phyloP scores from a whole-genome alignment of 2,113 vertebrate genomes.

The Coreoperca whiteheadi region DNA sequence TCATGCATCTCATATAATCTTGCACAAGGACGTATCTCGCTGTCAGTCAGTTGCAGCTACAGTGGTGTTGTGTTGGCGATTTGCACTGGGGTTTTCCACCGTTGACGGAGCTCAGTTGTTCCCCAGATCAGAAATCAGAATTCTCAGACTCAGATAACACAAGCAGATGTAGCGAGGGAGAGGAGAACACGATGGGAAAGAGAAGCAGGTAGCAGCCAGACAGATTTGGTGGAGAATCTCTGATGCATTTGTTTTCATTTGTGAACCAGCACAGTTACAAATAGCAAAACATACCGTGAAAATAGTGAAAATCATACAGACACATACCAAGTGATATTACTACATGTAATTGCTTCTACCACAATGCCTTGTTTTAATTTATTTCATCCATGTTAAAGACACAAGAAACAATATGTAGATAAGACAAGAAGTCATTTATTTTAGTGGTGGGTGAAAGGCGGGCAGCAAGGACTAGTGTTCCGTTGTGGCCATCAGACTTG shows the following conservation, averaged over 20 bases:
- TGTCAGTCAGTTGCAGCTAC: constrained; percentile 33
- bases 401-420: neutral
- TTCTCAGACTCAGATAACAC: constrained; percentile 45
- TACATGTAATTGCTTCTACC: neutral
- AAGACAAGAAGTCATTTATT: neutral
- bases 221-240: neutral
- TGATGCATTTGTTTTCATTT: constrained; percentile 29
- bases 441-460: neutral
- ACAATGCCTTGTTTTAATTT: neutral
- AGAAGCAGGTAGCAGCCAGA: constrained; percentile 36
- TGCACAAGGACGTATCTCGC: constrained; percentile 32
- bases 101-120: constrained; percentile 33
- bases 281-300: neutral
- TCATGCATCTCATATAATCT: constrained; percentile 62
- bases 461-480: neutral
- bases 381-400: neutral
- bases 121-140: constrained; percentile 41
- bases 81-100: constrained; percentile 23
- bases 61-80: constrained; percentile 27
- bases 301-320: neutral
- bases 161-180: constrained; percentile 33
- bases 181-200: constrained; percentile 34
- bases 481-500: neutral
- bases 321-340: too few relatives aligned
- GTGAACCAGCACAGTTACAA: neutral